Evolutionary conservation across 2,113 vertebrate genomes (phyloP).

Genomic region (Amblyopsis rosae): DNA sequence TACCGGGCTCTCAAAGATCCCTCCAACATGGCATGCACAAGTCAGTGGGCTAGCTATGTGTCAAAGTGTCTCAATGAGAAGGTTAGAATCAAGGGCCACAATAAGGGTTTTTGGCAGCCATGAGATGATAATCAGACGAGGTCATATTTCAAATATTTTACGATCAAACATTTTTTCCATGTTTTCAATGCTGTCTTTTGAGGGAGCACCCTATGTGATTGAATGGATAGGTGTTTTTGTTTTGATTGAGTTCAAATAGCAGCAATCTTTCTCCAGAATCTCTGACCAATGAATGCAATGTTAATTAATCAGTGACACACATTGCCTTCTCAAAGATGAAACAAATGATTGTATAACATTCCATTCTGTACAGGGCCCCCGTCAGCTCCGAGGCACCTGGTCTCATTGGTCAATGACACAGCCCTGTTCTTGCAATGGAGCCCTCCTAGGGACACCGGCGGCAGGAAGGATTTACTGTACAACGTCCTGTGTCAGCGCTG

Average conservation of each 20-base stretch:
- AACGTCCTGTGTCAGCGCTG: conserved; percentile 92
- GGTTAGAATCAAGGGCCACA: not conserved
- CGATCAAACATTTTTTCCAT: no score
- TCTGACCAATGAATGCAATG: no score
- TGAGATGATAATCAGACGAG: no score
- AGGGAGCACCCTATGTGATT: no score
- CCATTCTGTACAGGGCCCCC: conserved; percentile 79
- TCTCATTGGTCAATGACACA: conserved; percentile 94
- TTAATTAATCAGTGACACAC: no score
- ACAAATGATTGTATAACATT: not conserved
- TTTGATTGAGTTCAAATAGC: no score
- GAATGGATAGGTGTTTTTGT: no score
- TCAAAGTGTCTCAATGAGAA: conserved; percentile 2
- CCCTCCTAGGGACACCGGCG: conserved; percentile 90
- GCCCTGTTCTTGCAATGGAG: conserved; percentile 95
- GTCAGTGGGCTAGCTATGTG: conserved; percentile 75
- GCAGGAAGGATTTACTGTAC: conserved; percentile 92
- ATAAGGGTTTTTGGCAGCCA: no score
- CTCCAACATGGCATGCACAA: conserved; percentile 92
- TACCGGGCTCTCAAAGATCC: conserved; percentile 91
- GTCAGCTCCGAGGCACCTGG: conserved; percentile 84
- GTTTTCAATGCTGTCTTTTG: no score
- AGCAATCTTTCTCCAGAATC: no score
- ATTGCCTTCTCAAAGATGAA: no score
- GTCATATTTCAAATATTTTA: no score